These are phyloP conservation scores for Sisor rabdophorus DNA, from an alignment of 2,113 vertebrate genomes.

Conservation along the genomic window DNA sequence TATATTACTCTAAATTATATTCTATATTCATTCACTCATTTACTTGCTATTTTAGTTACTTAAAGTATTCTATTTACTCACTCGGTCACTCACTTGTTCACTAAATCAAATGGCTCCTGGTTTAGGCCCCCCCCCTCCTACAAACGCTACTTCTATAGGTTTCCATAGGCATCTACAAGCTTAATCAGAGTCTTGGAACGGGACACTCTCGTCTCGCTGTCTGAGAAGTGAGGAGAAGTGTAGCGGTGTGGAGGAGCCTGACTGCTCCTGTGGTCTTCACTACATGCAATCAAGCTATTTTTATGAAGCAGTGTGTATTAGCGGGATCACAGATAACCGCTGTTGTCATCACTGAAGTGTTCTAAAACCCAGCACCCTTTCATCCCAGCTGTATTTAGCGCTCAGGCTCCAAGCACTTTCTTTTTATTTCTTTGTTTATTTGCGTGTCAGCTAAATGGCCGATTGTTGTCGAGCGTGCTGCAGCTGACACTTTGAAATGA, in stretches of 20 bases:
- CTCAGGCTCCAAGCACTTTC: neutral
- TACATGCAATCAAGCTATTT: neutral
- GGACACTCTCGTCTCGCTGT: neutral
- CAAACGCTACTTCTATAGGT: no score
- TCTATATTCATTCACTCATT: no score
- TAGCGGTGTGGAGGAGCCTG: neutral
- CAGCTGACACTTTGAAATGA: slow-evolving; percentile 1
- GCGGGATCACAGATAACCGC: neutral
- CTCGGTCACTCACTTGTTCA: neutral
- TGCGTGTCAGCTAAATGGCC: neutral
- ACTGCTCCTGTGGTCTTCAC: slow-evolving; percentile 5
- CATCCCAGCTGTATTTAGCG: neutral
- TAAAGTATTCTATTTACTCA: no score
- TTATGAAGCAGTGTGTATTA: neutral
- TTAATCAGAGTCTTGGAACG: neutral
- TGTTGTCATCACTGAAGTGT: neutral
- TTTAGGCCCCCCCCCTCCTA: no score
- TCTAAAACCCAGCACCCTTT: neutral
- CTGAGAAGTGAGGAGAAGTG: neutral
- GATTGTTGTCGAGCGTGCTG: neutral
- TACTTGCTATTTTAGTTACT: no score
- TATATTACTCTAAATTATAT: no score
- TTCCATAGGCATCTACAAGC: no score
- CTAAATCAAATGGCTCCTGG: no score
- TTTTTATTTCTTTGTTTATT: neutral